A percentile compares a stretch with the other conserved stretches of the same genome.
Conservation (phyloP, 92 coral and sea anemone genomes). For the Epizoanthus stellaris region DNA sequence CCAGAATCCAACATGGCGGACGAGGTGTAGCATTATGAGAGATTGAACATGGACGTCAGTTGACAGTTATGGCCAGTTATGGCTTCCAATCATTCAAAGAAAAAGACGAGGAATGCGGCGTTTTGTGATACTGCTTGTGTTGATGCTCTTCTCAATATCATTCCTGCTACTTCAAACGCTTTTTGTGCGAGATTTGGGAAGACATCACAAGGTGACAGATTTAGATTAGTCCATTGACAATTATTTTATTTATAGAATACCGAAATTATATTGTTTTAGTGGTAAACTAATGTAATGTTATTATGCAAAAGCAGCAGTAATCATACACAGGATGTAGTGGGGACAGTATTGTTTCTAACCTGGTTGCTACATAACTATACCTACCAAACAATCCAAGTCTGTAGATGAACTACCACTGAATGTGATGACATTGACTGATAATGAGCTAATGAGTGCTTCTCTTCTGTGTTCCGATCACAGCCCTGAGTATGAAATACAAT, state of each 20-base stretch:
- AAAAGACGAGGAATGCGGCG: conserved; percentile 26
- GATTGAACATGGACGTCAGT: not conserved
- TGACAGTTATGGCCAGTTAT: not conserved
- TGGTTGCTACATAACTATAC: not conserved
- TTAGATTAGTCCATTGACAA: not conserved
- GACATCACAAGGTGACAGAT: not conserved
- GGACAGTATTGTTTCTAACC: too few relatives aligned
- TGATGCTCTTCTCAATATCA: conserved; percentile 21
- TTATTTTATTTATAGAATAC: not conserved
- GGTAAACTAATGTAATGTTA: too few relatives aligned
- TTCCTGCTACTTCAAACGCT: conserved; percentile 25
- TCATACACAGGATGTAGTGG: too few relatives aligned
- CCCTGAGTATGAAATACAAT: conserved; percentile 61
- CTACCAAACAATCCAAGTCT: conserved; percentile 88
- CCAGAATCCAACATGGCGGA: not conserved
- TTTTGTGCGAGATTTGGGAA: conserved; percentile 19
- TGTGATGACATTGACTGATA: conserved; percentile 60
- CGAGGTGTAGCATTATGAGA: not conserved
- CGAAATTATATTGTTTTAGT: not conserved
- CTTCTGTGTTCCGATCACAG: conserved; percentile 85
- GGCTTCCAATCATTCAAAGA: not conserved
- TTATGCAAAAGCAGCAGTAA: too few relatives aligned
- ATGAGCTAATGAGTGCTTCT: conserved; percentile 85
- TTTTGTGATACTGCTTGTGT: conserved; percentile 18
- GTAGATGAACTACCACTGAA: conserved; percentile 76